Evolutionary conservation across 2,888 invertebrate genomes (phyloP), one percentile per base, ranked within the genome.

Genomic region (Dolomedes plantarius): DNA sequence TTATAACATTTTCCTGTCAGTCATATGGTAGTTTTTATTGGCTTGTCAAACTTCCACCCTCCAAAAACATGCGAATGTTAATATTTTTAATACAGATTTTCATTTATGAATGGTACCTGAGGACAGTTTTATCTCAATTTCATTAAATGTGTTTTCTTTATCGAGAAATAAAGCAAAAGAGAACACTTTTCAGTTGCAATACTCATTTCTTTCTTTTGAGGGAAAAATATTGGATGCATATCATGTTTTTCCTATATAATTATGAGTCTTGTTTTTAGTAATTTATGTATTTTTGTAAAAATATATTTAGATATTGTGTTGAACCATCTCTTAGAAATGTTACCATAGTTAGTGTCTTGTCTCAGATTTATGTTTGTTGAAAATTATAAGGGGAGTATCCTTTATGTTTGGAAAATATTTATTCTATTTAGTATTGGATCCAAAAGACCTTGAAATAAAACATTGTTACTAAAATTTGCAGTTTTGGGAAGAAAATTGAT

Each of bases 271-370:
- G 5, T 23, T 56, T 56, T n/a, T n/a, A n/a, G n/a, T 56, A 56
- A 23, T 56, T 56, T 56, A 56, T 56, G 56, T 56, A 56, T 3
- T 56, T 56, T 56, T 56, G 56, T 56, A 56, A 56, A 56, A 23
- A 56, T 56, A 56, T 23, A 56, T 23, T 56, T 56, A 46, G 41
- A n/a, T 46, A 46, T 46, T 36, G 36, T n/a, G n/a, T 36, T 46
- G 46, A 13, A 46, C 41, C 16, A 46, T 56, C 3, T 5, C 5
- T 56, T 56, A 56, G 23, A 23, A 56, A 23, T 23, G 23, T 23
- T 56, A 56, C 11, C 11, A 6, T 56, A 56, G 23, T 56, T 56
- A 56, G 23, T 56, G 56, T 56, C 19, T 56, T 23, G 56, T 56
- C n/a, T n/a, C 41, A 46, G 16, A 56, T 56, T 56, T 19, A 19